A percentile compares a stretch with the other conserved stretches of the same genome.
Evolutionary conservation across 2,797 vertebrate genomes (phyloP).

Genomic region (Monodelphis domestica): DNA sequence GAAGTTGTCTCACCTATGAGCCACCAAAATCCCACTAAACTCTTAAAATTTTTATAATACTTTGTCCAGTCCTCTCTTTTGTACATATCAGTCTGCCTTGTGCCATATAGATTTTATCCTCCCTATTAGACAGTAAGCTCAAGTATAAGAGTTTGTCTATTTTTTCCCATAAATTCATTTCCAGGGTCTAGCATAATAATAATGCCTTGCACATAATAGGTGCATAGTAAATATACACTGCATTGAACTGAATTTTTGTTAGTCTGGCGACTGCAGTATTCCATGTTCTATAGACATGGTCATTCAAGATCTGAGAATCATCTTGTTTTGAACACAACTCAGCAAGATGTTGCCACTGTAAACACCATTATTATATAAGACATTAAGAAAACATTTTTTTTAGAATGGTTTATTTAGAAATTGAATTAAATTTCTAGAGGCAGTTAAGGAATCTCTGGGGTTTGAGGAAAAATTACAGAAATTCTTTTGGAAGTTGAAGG

Average conservation of each 20-base stretch:
- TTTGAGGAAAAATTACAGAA: not conserved
- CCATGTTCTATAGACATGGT: not conserved
- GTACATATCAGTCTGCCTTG: not conserved
- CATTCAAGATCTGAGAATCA: not conserved
- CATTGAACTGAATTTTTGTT: not conserved
- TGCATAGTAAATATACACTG: not conserved
- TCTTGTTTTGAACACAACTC: not conserved
- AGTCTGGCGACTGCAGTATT: not conserved
- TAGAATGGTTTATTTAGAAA: slow-evolving; percentile 13
- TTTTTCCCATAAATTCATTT: not conserved
- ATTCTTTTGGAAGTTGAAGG: not conserved
- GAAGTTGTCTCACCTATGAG: not conserved
- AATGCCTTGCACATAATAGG: not conserved
- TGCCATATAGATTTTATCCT: not conserved
- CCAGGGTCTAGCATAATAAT: not conserved
- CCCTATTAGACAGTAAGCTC: not conserved
- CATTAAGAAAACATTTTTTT: not conserved
- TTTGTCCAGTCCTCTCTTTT: not conserved
- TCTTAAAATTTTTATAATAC: not conserved
- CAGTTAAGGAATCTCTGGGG: not conserved
- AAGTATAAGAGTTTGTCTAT: not conserved
- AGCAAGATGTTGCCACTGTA: not conserved
- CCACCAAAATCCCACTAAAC: not conserved
- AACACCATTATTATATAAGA: not conserved
- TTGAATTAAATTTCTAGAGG: not conserved